These are phyloP conservation scores for Rhodinocichla rosea DNA, from an alignment of 2,113 vertebrate genomes.

Conservation along the genomic window DNA sequence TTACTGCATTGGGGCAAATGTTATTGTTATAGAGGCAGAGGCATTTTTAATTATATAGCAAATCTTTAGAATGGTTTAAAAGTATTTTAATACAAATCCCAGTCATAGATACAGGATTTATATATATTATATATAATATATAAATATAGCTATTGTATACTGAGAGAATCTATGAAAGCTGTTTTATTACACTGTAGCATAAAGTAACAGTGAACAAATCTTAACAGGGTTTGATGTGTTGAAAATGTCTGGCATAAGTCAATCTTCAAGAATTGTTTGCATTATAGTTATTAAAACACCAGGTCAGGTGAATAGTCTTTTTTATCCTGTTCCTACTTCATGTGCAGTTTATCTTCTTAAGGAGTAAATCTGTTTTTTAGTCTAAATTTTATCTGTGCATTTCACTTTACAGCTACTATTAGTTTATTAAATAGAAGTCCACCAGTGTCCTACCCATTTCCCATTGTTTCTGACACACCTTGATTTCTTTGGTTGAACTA, in stretches of 20 bases:
- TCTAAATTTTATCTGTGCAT: background rate
- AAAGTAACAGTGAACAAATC: background rate
- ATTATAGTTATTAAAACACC: background rate
- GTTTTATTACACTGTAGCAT: background rate
- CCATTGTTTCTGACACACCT: background rate
- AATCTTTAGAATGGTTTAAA: background rate
- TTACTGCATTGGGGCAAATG: background rate
- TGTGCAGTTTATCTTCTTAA: background rate
- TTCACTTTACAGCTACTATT: background rate
- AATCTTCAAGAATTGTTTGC: background rate
- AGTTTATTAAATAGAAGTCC: background rate
- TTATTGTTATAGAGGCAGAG: background rate
- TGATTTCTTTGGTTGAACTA: slow-evolving; percentile 14
- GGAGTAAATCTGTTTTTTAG: background rate
- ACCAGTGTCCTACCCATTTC: background rate
- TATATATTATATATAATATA: background rate
- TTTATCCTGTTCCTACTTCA: background rate
- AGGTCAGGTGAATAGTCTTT: background rate
- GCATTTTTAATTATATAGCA: background rate
- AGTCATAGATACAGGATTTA: background rate
- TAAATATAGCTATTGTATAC: background rate
- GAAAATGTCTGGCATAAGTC: background rate
- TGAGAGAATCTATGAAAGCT: background rate
- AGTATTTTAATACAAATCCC: slow-evolving; percentile 33
- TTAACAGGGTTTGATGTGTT: background rate